Conservation (phyloP, 30 jellyfish, hydroid and myxozoan species). For the Aurelia aurita complex sp. Pacific region DNA sequence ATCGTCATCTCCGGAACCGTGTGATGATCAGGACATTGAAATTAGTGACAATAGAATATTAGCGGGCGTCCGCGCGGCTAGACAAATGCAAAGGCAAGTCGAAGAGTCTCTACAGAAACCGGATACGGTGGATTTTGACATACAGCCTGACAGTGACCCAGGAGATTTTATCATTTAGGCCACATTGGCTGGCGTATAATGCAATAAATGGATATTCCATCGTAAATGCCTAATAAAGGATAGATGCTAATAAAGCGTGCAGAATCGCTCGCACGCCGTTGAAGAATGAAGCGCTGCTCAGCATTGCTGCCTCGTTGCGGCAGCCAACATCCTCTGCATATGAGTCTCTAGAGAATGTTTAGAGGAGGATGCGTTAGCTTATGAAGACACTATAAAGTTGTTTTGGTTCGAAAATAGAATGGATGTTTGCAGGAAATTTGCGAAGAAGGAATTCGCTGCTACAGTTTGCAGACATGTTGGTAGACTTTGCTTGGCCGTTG, state of each 20-base stretch:
- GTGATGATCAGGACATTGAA: slow-evolving; percentile 45
- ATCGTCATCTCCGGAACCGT: slow-evolving; percentile 50
- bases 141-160: slow-evolving; percentile 14
- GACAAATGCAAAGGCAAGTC: slow-evolving; percentile 32
- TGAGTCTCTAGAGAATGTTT: neutral
- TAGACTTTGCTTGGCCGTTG: no score
- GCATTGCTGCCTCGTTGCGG: no score
- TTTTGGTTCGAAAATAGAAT: neutral
- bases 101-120: slow-evolving; percentile 46
- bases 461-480: no score
- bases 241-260: no score
- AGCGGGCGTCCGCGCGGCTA: slow-evolving; percentile 56
- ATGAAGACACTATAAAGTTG: neutral
- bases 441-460: no score
- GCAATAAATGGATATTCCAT: slow-evolving; percentile 46
- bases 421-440: no score
- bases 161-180: slow-evolving; percentile 31
- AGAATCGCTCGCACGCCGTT: no score
- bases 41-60: slow-evolving; percentile 41
- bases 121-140: slow-evolving; percentile 30
- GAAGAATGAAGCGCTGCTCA: no score
- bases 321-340: slow-evolving; percentile 9
- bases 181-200: slow-evolving; percentile 40
- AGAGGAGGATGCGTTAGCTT: neutral
- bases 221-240: neutral